A percentile compares a stretch with the other conserved stretches of the same genome.
Evolutionary conservation across 2,113 vertebrate genomes (phyloP).

Genomic region (Rattus norvegicus): GRCr8 NC_086028.1:19351001-19351500

Average conservation of each 20-base stretch:
- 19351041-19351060: neutral
- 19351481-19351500: neutral
- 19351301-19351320: neutral
- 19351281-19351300: neutral
- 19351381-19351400: neutral
- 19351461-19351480: neutral
- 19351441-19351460: neutral
- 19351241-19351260: neutral
- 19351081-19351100: no score
- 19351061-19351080: neutral
- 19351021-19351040: neutral
- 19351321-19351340: neutral
- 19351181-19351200: neutral
- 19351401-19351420: neutral
- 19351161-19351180: neutral
- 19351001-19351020: neutral
- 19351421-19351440: neutral
- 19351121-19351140: neutral
- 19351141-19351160: neutral
- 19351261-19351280: neutral
- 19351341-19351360: fast-evolving
- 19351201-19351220: neutral
- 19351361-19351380: neutral
- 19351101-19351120: neutral
- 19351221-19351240: neutral